phyloP scores from a whole-genome alignment of 1,140 invertebrate species.

The Riptortus pedestris region DNA sequence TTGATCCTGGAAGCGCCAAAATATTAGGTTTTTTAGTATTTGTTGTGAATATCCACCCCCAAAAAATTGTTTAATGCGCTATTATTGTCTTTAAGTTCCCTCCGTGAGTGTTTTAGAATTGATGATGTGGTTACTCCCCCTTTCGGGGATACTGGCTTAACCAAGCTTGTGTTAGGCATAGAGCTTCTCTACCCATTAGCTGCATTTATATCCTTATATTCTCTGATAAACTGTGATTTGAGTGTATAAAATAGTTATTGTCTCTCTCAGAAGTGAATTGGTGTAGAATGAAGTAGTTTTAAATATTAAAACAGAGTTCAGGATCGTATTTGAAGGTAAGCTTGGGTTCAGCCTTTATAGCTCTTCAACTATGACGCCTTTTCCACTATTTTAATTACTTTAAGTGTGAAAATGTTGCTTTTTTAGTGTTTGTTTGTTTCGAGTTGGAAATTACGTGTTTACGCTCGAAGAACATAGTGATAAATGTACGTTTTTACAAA shows the following conservation, averaged over 20 bases:
- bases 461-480: not conserved
- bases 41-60: not conserved
- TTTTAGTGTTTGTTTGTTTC: too few species aligned
- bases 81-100: not conserved
- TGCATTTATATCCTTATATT: not conserved
- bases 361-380: not conserved
- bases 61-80: not conserved
- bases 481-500: not conserved
- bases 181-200: slow-evolving; percentile 19
- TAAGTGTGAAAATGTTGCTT: not conserved
- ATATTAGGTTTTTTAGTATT: slow-evolving; percentile 22
- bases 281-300: slow-evolving; percentile 4
- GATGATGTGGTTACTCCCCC: slow-evolving; percentile 24
- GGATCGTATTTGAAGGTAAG: slow-evolving; percentile 15
- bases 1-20: slow-evolving; percentile 36
- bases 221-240: not conserved
- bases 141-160: slow-evolving; percentile 20
- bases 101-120: not conserved
- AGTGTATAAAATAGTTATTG: not conserved
- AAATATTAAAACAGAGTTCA: slow-evolving; percentile 3
- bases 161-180: slow-evolving; percentile 26
- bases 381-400: not conserved
- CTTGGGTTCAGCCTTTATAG: slow-evolving; percentile 16
- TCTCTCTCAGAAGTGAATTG: not conserved
- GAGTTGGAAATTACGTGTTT: not conserved